These are phyloP conservation scores for Gymnopithys bicolor DNA, from an alignment of 2,797 vertebrate genomes.

Conservation along the genomic window DNA sequence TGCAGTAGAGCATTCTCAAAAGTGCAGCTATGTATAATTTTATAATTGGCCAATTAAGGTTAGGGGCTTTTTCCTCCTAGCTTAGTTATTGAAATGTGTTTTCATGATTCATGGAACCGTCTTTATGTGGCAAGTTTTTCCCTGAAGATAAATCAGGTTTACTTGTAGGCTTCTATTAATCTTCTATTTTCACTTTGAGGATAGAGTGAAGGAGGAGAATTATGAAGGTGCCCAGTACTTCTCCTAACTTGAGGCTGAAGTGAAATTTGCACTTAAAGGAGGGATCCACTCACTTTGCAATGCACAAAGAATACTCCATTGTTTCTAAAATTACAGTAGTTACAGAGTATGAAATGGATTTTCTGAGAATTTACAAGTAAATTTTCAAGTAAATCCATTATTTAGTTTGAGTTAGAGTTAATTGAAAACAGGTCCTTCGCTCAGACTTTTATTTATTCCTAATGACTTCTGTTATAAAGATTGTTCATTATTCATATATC, in stretches of 20 bases:
- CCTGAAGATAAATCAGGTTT: conserved; percentile 2
- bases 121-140: background rate
- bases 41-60: conserved; percentile 32
- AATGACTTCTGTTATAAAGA: conserved; percentile 28
- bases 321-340: conserved; percentile 16
- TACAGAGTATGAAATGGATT: conserved; percentile 10
- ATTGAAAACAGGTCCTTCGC: conserved; percentile 48
- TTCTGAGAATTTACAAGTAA: conserved; percentile 49
- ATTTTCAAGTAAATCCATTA: conserved; percentile 55
- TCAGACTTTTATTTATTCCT: conserved; percentile 45
- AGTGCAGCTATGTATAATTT: conserved; percentile 5
- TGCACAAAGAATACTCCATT: background rate
- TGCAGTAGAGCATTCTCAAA: background rate
- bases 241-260: background rate
- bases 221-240: background rate
- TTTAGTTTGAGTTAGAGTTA: conserved; percentile 52
- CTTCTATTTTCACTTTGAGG: background rate
- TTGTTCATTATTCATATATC: conserved; percentile 33
- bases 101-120: conserved; percentile 30
- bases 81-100: conserved; percentile 33
- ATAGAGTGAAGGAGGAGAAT: conserved; percentile 13
- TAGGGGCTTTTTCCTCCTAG: background rate
- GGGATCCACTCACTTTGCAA: background rate
- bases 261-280: conserved; percentile 20
- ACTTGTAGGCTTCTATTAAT: conserved; percentile 2